phyloP scores from a whole-genome alignment of 2,113 vertebrate genomes.

The Chelonoidis abingdonii region DNA sequence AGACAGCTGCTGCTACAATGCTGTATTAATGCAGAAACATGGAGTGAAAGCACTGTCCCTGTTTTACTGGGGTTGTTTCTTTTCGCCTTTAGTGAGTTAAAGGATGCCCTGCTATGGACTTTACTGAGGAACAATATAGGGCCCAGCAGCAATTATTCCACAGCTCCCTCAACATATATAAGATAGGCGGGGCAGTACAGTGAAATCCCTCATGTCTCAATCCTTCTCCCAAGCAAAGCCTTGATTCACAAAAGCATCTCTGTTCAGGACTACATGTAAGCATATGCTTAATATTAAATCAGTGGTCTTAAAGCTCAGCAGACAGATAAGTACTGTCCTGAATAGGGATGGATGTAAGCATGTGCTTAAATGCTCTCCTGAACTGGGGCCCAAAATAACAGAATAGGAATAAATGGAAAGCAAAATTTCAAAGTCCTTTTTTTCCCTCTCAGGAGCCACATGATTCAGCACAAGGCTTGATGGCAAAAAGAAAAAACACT shows the following conservation, averaged over 20 bases:
- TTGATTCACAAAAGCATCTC: accelerated
- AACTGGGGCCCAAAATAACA: background rate
- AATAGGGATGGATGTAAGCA: background rate
- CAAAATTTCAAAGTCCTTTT: background rate
- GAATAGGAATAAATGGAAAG: background rate
- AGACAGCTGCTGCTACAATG: slow-evolving; percentile 41
- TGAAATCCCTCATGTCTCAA: background rate
- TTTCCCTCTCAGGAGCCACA: background rate
- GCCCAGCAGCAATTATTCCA: background rate
- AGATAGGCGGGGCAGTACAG: background rate
- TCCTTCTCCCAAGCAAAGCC: background rate
- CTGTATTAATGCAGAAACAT: background rate
- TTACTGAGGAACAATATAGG: background rate
- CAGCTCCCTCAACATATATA: accelerated
- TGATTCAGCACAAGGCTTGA: background rate
- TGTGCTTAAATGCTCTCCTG: accelerated
- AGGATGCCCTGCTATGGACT: background rate
- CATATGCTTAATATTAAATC: background rate
- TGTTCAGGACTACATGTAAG: background rate
- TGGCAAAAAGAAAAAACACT: background rate
- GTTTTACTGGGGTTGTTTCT: background rate
- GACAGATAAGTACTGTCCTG: accelerated
- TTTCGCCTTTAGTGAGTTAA: background rate
- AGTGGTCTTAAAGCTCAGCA: background rate
- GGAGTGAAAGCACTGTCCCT: background rate